A percentile compares a stretch with the other conserved stretches of the same genome.
Conservation (phyloP, 2,797 vertebrate species). For the Mus spretus region DNA sequence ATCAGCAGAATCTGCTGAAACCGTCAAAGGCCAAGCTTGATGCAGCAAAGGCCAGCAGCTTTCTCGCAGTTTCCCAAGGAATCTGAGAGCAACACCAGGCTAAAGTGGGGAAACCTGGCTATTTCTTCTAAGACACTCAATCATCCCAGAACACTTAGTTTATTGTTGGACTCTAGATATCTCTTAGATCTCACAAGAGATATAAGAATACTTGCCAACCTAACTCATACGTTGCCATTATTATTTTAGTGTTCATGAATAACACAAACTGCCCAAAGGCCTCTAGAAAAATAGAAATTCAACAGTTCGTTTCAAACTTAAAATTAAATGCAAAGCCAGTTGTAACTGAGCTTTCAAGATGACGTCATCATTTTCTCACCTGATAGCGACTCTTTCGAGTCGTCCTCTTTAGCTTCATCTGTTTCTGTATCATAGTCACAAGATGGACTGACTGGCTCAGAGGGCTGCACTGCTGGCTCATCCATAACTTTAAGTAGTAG, state of each 20-base stretch:
- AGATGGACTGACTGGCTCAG: slow-evolving; percentile 91
- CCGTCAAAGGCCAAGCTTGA: background rate
- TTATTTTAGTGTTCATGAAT: slow-evolving; percentile 28
- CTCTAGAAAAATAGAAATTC: slow-evolving; percentile 46
- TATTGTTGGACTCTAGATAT: background rate
- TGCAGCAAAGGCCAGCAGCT: background rate
- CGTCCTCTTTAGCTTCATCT: slow-evolving; percentile 95
- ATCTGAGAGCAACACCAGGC: background rate
- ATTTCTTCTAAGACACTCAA: slow-evolving; percentile 41
- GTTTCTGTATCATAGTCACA: slow-evolving; percentile 93
- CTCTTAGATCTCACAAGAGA: background rate
- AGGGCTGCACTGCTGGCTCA: slow-evolving; percentile 94
- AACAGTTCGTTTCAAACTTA: slow-evolving; percentile 1
- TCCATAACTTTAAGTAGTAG: slow-evolving; percentile 92
- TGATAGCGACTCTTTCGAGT: slow-evolving; percentile 93
- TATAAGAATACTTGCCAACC: background rate
- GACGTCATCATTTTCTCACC: slow-evolving; percentile 72
- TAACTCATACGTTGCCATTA: background rate
- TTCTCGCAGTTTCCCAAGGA: slow-evolving; percentile 7
- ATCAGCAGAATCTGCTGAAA: background rate
- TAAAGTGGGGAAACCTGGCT: background rate
- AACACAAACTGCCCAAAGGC: background rate
- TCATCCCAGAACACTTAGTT: background rate
- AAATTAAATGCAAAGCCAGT: slow-evolving; percentile 61
- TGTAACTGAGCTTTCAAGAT: slow-evolving; percentile 44